Evolutionary conservation across 2,888 invertebrate genomes (phyloP).

Genomic region (Oegoconia quadripuncta): DNA sequence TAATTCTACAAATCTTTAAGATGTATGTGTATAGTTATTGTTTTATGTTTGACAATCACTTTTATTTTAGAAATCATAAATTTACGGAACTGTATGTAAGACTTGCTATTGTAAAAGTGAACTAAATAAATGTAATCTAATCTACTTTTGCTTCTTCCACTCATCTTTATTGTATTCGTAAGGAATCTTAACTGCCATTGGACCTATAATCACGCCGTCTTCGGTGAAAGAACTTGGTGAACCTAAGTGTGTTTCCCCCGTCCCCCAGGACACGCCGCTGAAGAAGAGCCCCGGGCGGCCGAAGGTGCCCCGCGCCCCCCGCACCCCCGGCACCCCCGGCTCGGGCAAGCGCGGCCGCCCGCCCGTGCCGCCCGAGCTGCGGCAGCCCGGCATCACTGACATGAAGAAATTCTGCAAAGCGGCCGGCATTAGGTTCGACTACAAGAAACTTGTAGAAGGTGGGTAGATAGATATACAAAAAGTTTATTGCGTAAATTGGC

Average conservation of each 20-base stretch:
- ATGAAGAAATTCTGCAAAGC: constrained; percentile 76
- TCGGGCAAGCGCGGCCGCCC: constrained; percentile 59
- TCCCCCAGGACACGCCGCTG: constrained; percentile 45
- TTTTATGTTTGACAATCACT: no score
- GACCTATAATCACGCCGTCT: no score
- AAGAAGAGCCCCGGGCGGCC: constrained; percentile 69
- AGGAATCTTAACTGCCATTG: no score
- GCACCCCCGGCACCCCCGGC: constrained; percentile 21
- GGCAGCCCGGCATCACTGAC: constrained; percentile 70
- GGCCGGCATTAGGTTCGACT: constrained; percentile 71
- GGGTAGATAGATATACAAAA: constrained; percentile 1
- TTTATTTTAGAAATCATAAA: no score
- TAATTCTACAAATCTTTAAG: no score
- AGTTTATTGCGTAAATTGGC: no score
- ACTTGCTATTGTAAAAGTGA: no score
- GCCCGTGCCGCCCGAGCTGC: constrained; percentile 65
- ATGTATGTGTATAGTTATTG: no score
- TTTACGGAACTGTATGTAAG: no score
- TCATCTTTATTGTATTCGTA: no score
- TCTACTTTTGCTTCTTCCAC: no score
- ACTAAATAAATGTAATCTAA: no score
- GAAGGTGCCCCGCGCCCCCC: constrained; percentile 39
- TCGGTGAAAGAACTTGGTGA: background rate
- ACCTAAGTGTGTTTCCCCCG: background rate
- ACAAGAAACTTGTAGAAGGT: constrained; percentile 74